phyloP scores from a whole-genome alignment of 2,888 invertebrate species.

The Globia sparganii region DNA sequence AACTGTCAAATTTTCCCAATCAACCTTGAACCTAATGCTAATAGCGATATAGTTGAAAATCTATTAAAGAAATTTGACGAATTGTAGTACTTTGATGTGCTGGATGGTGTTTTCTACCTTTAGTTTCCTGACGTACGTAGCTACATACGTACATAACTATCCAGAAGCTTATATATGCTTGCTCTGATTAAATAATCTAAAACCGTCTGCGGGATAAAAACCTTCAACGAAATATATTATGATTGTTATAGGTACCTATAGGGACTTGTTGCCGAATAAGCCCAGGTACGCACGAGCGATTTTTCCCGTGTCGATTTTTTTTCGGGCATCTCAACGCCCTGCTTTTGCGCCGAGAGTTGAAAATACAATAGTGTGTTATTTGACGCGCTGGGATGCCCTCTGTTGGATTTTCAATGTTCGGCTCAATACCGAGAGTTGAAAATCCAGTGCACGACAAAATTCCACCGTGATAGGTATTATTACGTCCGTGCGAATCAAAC shows the following conservation, averaged over 20 bases:
- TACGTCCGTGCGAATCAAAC: background rate
- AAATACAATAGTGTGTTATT: background rate
- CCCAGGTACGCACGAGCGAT: background rate
- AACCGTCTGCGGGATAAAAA: slow-evolving; percentile 5
- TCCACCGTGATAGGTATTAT: background rate
- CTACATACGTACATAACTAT: background rate
- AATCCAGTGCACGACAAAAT: background rate
- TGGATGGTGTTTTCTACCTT: background rate
- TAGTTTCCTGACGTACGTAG: slow-evolving; percentile 3
- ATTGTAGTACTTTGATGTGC: no score
- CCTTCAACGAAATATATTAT: background rate
- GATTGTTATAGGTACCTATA: background rate
- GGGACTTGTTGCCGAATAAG: slow-evolving; percentile 14
- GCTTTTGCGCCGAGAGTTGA: background rate
- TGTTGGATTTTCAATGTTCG: background rate
- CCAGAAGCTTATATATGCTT: background rate
- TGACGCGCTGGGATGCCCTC: background rate
- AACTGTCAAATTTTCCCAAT: no score
- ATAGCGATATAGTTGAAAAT: no score
- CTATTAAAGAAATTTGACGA: no score
- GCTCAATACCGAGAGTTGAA: background rate
- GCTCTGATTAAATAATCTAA: slow-evolving; percentile 5
- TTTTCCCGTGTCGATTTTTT: background rate
- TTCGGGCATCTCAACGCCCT: background rate
- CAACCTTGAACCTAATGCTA: no score